Percentiles rank a stretch among this genome's conserved stretches.
phyloP scores from a whole-genome alignment of 2,113 vertebrate genomes.

The Cervus canadensis region DNA sequence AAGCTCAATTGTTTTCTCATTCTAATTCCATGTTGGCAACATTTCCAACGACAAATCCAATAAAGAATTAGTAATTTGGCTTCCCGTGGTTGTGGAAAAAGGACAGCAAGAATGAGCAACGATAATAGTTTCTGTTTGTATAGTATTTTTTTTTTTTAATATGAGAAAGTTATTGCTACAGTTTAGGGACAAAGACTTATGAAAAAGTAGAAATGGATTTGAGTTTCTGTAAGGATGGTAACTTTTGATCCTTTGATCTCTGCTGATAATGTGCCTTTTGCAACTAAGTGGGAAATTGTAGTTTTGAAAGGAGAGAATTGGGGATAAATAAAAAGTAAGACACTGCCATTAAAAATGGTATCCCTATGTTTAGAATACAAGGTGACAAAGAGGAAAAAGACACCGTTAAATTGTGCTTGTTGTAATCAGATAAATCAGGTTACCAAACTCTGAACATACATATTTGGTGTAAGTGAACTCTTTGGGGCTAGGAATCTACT shows the following conservation, averaged over 20 bases:
- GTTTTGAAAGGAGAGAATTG: background rate
- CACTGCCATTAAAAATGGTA: constrained; percentile 11
- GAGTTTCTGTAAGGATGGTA: background rate
- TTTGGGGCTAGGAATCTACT: background rate
- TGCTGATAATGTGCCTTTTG: background rate
- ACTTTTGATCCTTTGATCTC: background rate
- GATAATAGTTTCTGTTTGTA: constrained; percentile 8
- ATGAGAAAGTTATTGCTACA: background rate
- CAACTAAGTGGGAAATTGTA: background rate
- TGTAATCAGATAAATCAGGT: background rate
- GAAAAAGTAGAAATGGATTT: background rate
- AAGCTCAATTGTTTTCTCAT: constrained; percentile 63
- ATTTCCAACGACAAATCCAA: constrained; percentile 53
- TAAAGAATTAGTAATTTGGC: constrained; percentile 68
- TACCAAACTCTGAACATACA: background rate
- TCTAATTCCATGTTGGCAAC: constrained; percentile 60
- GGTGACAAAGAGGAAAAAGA: background rate
- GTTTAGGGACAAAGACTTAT: constrained; percentile 27
- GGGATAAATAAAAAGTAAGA: background rate
- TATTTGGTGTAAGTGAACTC: background rate
- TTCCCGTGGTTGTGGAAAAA: constrained; percentile 48
- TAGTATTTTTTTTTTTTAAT: background rate
- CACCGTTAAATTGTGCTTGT: background rate
- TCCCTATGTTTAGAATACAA: background rate
- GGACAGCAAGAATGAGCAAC: constrained; percentile 32